A percentile compares a stretch with the other conserved stretches of the same genome.
These are phyloP conservation scores for Characodon lateralis DNA, from an alignment of 2,797 vertebrate species.

Conservation along the genomic window DNA sequence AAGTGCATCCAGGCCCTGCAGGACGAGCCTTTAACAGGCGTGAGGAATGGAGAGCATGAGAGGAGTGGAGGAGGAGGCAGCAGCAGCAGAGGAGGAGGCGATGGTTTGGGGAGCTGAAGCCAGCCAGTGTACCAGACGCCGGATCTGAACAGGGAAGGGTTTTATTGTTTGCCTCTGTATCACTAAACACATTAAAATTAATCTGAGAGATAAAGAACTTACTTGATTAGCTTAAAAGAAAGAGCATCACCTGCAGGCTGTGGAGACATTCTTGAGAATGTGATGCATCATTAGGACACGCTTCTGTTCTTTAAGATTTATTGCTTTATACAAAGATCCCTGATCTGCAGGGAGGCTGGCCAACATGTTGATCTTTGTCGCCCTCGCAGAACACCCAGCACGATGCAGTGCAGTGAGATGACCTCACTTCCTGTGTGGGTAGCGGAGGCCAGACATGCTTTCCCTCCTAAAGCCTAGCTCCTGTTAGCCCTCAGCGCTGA, in stretches of 20 bases:
- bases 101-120: conserved; percentile 73
- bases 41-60: conserved; percentile 81
- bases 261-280: conserved; percentile 45
- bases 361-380: conserved; percentile 70
- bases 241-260: conserved; percentile 41
- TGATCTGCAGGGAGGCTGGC: conserved; percentile 56
- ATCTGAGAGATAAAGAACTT: conserved; percentile 71
- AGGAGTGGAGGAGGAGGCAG: conserved; percentile 58
- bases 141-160: conserved; percentile 81
- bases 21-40: conserved; percentile 84
- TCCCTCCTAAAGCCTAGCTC: conserved; percentile 61
- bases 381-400: conserved; percentile 64
- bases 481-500: conserved; percentile 61
- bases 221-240: conserved; percentile 63
- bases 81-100: conserved; percentile 2
- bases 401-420: conserved; percentile 64
- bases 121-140: conserved; percentile 76
- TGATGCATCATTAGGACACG: conserved; percentile 43
- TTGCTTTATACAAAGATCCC: neutral
- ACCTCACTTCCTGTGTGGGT: conserved; percentile 83
- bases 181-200: conserved; percentile 73
- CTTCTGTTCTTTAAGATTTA: conserved; percentile 18
- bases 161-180: conserved; percentile 78
- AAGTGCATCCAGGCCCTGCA: conserved; percentile 84
- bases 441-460: conserved; percentile 69